A percentile compares a stretch with the other conserved stretches of the same genome.
phyloP scores from a whole-genome alignment of 2,113 vertebrate species.

The Sus scrofa region T2T-Sscrofa CM000820.6:82012001-82012500 shows the following conservation, averaged over 20 bases:
- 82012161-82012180: neutral
- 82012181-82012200: neutral
- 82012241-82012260: neutral
- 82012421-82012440: neutral
- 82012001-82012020: neutral
- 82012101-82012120: constrained; percentile 2
- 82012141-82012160: neutral
- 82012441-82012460: neutral
- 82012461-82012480: neutral
- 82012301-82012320: neutral
- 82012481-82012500: neutral
- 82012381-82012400: neutral
- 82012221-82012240: neutral
- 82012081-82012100: neutral
- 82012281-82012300: neutral
- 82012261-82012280: neutral
- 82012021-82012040: neutral
- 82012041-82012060: neutral
- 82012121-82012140: neutral
- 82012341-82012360: neutral
- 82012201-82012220: neutral
- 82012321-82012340: neutral
- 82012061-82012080: neutral
- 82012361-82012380: neutral
- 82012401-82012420: neutral